phyloP scores from a whole-genome alignment of 2,113 vertebrate genomes.

The Serilophus lunatus region DNA sequence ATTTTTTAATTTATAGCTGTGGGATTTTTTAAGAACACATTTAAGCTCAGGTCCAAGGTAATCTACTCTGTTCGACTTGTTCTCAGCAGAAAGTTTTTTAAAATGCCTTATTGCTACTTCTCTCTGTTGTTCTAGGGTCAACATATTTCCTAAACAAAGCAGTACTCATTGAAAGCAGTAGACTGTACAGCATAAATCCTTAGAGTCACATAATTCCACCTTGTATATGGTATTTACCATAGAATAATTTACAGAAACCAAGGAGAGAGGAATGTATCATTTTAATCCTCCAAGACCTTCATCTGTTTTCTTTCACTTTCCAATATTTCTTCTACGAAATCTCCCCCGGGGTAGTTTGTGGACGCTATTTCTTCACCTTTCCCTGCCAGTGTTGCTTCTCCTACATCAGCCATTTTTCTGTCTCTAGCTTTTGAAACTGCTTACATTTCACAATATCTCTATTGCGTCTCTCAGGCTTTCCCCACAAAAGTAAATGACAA shows the following conservation, averaged over 20 bases:
- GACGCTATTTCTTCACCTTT: background rate
- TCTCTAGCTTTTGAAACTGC: background rate
- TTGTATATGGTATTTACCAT: background rate
- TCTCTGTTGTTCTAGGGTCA: slow-evolving; percentile 4
- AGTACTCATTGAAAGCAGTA: background rate
- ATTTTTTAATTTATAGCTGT: background rate
- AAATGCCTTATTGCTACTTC: slow-evolving; percentile 3
- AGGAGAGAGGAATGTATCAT: background rate
- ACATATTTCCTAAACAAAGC: slow-evolving; percentile 42
- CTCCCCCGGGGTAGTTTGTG: background rate
- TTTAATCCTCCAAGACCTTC: background rate
- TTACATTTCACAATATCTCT: background rate
- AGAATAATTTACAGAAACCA: background rate
- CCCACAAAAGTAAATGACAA: background rate
- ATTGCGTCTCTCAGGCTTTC: background rate
- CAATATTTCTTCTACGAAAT: background rate
- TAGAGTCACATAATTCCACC: background rate
- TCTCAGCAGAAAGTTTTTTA: background rate
- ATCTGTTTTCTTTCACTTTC: background rate
- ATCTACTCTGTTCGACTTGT: background rate
- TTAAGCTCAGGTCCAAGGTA: background rate
- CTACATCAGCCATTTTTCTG: background rate
- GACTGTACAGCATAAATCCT: slow-evolving; percentile 20
- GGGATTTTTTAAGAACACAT: background rate
- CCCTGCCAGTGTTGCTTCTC: background rate